phyloP scores from a whole-genome alignment of 2,113 vertebrate species.

The Myiopsitta monachus region DNA sequence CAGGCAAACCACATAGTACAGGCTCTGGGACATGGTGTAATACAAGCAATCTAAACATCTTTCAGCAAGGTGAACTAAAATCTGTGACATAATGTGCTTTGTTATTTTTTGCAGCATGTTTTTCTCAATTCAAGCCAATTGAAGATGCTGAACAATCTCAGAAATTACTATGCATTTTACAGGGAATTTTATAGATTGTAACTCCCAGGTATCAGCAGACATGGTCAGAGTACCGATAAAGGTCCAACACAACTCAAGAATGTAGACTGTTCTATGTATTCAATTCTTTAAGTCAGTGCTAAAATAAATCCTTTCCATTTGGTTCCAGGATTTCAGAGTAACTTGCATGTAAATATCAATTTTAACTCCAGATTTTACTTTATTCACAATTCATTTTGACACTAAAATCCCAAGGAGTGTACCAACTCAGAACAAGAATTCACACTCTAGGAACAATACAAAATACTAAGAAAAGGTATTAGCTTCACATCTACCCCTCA shows the following conservation, averaged over 20 bases:
- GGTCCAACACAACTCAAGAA: neutral
- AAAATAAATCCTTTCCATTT: neutral
- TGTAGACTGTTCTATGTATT: neutral
- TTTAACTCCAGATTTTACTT: neutral
- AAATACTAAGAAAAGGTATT: neutral
- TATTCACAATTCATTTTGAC: neutral
- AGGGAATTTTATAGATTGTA: neutral
- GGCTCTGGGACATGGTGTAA: neutral
- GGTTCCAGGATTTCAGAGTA: neutral
- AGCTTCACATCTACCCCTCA: neutral
- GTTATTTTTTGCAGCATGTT: neutral
- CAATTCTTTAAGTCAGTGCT: neutral
- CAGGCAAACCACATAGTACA: neutral
- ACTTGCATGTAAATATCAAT: neutral
- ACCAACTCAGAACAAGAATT: neutral
- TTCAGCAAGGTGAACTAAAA: neutral
- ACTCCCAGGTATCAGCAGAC: neutral
- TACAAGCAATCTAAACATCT: neutral
- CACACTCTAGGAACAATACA: neutral
- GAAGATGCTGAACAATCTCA: neutral
- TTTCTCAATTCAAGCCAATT: neutral
- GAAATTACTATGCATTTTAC: neutral
- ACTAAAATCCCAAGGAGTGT: neutral
- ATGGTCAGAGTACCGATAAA: neutral
- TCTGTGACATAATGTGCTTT: neutral